Conservation (phyloP, 2,113 vertebrate genomes). For the Galemys pyrenaicus region DNA sequence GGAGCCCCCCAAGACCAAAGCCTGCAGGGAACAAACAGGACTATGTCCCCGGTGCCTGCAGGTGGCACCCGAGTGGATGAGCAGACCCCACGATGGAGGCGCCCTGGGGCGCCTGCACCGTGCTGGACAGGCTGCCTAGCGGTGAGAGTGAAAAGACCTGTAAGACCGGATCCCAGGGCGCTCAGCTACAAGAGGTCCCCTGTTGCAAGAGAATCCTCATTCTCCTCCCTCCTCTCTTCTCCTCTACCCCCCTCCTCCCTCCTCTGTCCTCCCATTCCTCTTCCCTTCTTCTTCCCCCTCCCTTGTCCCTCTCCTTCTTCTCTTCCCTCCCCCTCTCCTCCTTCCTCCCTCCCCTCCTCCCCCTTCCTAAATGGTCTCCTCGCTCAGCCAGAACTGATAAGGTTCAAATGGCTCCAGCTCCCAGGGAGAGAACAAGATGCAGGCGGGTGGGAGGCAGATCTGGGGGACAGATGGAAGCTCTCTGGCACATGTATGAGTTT, state of each 20-base stretch:
- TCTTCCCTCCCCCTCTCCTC: neutral
- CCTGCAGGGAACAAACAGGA: neutral
- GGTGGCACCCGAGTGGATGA: neutral
- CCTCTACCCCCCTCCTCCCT: too few species aligned
- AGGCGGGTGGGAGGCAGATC: fast-evolving
- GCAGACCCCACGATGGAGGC: neutral
- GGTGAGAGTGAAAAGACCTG: neutral
- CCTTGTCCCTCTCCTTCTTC: too few species aligned
- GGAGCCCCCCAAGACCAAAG: neutral
- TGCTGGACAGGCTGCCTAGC: neutral
- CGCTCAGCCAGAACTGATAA: neutral
- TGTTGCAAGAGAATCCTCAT: neutral
- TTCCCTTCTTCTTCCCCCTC: neutral
- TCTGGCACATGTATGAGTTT: neutral
- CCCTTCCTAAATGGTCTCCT: neutral
- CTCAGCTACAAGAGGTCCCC: neutral
- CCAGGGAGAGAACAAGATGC: neutral
- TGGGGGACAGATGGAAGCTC: neutral
- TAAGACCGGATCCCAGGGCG: neutral
- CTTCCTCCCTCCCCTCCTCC: neutral
- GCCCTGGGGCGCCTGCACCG: fast-evolving
- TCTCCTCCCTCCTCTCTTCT: neutral
- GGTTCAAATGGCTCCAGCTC: neutral
- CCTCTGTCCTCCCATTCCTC: neutral
- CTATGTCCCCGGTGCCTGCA: fast-evolving